Evolutionary conservation across 2,113 vertebrate genomes (phyloP).

Genomic region (Saccopteryx leptura): DNA sequence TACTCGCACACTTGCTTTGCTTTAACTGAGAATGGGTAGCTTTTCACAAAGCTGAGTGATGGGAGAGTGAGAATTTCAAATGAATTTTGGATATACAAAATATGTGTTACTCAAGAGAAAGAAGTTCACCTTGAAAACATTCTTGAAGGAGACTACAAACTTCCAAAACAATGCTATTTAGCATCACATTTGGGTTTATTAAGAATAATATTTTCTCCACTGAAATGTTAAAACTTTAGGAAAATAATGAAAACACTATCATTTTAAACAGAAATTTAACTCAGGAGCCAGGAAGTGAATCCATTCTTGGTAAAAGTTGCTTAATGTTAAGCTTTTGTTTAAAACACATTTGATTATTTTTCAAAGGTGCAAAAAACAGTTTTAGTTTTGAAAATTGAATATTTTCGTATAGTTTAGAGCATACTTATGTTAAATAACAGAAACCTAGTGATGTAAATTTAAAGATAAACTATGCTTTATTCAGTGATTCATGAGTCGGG

Average conservation of each 20-base stretch:
- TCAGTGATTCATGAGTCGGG: background rate
- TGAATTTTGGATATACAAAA: background rate
- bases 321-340: background rate
- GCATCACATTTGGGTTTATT: background rate
- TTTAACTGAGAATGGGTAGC: background rate
- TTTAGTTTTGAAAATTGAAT: constrained; percentile 28
- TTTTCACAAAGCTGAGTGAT: constrained; percentile 1
- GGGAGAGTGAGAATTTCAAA: background rate
- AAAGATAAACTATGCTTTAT: background rate
- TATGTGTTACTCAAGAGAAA: background rate
- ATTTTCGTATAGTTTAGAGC: background rate
- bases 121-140: background rate
- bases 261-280: constrained; percentile 14
- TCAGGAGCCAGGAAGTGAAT: background rate
- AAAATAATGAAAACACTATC: background rate
- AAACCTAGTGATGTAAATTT: background rate
- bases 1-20: constrained; percentile 12
- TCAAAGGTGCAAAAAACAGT: background rate
- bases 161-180: background rate
- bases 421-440: background rate
- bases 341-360: constrained; percentile 14
- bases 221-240: background rate
- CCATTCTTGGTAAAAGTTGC: constrained; percentile 5
- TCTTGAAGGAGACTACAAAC: background rate
- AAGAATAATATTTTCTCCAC: background rate